phyloP scores from a whole-genome alignment of 2,113 vertebrate species.

The Oreocharis arfaki region DNA sequence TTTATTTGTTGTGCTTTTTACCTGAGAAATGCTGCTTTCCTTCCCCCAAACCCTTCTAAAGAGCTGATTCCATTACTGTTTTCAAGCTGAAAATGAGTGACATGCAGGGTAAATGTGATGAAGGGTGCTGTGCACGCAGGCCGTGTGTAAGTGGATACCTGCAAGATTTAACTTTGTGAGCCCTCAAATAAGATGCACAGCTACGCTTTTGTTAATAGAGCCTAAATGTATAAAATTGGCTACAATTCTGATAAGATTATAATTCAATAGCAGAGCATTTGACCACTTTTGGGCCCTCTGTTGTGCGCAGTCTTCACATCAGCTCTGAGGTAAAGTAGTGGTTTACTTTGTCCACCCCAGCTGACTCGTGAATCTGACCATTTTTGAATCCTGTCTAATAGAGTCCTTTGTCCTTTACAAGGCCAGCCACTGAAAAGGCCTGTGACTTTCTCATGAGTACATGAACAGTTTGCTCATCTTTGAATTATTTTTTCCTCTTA shows the following conservation, averaged over 20 bases:
- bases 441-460: not conserved
- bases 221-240: not conserved
- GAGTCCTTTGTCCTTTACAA: not conserved
- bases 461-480: fast-evolving
- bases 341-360: not conserved
- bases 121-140: fast-evolving
- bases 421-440: not conserved
- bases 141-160: not conserved
- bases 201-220: not conserved
- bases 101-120: not conserved
- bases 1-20: not conserved
- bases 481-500: not conserved
- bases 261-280: not conserved
- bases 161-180: not conserved
- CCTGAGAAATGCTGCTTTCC: not conserved
- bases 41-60: not conserved
- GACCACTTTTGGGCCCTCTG: not conserved
- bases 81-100: not conserved
- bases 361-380: not conserved
- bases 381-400: not conserved
- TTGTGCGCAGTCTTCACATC: fast-evolving
- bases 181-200: not conserved
- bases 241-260: not conserved
- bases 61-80: not conserved
- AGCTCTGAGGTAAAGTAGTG: not conserved